Percentiles rank a stretch among this genome's conserved stretches.
Conservation (phyloP, 2,797 vertebrate species). For the Tiaroga cobitis region DNA sequence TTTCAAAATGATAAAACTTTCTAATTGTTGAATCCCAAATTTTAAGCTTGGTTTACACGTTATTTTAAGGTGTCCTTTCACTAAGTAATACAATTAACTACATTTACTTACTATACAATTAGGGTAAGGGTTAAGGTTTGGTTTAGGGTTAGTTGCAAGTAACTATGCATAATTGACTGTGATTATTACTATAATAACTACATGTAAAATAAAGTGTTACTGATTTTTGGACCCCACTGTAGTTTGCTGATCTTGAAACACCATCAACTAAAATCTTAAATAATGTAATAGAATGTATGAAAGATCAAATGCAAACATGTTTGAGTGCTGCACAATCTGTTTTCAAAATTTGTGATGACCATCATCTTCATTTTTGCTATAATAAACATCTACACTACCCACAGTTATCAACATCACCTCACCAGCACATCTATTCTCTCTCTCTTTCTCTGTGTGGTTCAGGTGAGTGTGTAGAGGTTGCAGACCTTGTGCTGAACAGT, state of each 20-base stretch:
- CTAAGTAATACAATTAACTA: too few relatives aligned
- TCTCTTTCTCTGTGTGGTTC: conserved; percentile 69
- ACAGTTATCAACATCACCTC: conserved; percentile 3
- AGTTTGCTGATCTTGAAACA: background rate
- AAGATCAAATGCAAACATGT: background rate
- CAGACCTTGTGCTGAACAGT: conserved; percentile 84
- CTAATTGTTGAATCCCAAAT: background rate
- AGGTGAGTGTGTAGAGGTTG: conserved; percentile 79
- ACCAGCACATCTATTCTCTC: background rate
- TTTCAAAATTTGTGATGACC: conserved; percentile 3
- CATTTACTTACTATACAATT: too few relatives aligned
- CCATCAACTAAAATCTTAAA: background rate
- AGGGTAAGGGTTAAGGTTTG: too few relatives aligned
- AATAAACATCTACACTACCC: background rate
- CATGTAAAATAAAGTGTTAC: too few relatives aligned
- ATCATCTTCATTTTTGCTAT: background rate
- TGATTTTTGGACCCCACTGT: background rate
- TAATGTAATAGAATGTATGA: background rate
- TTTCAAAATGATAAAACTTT: background rate
- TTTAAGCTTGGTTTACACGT: background rate
- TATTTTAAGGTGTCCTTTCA: too few relatives aligned
- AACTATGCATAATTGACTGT: too few relatives aligned
- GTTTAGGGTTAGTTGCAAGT: too few relatives aligned
- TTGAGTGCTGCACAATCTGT: background rate
- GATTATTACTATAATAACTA: too few relatives aligned